A percentile compares a stretch with the other conserved stretches of the same genome.
These are phyloP conservation scores for Pararge aegeria DNA, from an alignment of 1,140 invertebrate genomes.

Conservation along the genomic window DNA sequence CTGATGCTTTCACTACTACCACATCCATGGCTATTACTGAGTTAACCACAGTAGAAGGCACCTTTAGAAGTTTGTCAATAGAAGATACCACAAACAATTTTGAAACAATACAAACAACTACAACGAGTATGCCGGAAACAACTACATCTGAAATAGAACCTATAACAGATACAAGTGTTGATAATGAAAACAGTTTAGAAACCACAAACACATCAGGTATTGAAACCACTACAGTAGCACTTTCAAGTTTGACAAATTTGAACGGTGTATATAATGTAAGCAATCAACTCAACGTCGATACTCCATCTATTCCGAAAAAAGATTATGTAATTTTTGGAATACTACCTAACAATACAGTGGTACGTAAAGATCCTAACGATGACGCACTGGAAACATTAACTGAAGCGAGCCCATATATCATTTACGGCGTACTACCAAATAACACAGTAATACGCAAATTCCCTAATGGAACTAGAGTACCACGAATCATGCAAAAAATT, in stretches of 20 bases:
- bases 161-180: constrained; percentile 38
- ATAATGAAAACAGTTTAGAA: constrained; percentile 48
- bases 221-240: constrained; percentile 59
- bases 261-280: constrained; percentile 38
- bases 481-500: constrained; percentile 82
- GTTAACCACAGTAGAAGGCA: constrained; percentile 35
- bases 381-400: constrained; percentile 83
- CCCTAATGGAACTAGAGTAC: constrained; percentile 86
- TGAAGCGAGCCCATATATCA: constrained; percentile 84
- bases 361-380: constrained; percentile 85
- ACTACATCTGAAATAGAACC: constrained; percentile 45
- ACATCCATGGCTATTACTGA: constrained; percentile 35
- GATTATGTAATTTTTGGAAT: constrained; percentile 87
- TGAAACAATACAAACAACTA: constrained; percentile 36
- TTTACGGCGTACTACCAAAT: constrained; percentile 86
- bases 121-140: constrained; percentile 37
- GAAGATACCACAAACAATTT: constrained; percentile 39
- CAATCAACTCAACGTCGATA: constrained; percentile 39
- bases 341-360: constrained; percentile 86
- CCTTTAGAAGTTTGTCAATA: constrained; percentile 32
- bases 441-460: constrained; percentile 86
- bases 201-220: constrained; percentile 51
- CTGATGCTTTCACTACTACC: constrained; percentile 33
- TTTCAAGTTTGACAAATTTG: constrained; percentile 43
- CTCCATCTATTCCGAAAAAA: constrained; percentile 75